Evolutionary conservation across 1,140 invertebrate genomes (phyloP), one percentile per base, ranked within the genome.

Genomic region (Diachasma alloeum): DNA sequence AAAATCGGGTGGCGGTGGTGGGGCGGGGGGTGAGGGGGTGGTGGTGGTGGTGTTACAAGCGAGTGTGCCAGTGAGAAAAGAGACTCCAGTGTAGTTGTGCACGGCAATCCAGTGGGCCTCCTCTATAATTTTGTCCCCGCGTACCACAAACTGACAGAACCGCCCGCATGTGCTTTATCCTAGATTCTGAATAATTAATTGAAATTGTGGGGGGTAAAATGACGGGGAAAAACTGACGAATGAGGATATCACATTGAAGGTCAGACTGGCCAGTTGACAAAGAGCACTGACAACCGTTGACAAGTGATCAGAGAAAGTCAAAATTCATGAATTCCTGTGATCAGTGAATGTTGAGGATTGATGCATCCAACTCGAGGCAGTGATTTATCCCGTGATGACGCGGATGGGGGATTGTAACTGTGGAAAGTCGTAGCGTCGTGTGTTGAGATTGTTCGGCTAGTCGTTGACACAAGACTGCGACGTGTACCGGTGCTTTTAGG

Each of bases 61-160:
- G 80, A 84, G 83, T 83, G 75, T 85, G 66, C 66, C 66, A 63
- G 59, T 63, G 19, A 31, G 8, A n/a, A 13, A 0, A 68, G 31
- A 17, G n/a, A n/a, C 66, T 39, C 36, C 66, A 75, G 82, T 63
- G 81, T 79, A 74, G 68, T 75, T 72, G 56, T 74, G n/a, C 42
- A 39, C 53, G 56, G 44, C 73, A 44, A 37, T 42, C 36, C 48
- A 6, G 8, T 37, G n/a, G n/a, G n/a, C 48, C n/a, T 6, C 15
- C 13, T 53, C 6, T 19, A n/a, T 19, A 46, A n/a, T 46, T 46
- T 46, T 46, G 44, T 4, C 48, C 48, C 48, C n/a, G 48, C 6
- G 48, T 53, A 13, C 6, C 11, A 8, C 15, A 53, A 17, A 2
- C 44, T 46, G 44, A 46, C 44, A 46, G 11, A n/a, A 46, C 11